phyloP scores from a whole-genome alignment of 23 tunicate genomes.

The Ciona savignyi region DNA sequence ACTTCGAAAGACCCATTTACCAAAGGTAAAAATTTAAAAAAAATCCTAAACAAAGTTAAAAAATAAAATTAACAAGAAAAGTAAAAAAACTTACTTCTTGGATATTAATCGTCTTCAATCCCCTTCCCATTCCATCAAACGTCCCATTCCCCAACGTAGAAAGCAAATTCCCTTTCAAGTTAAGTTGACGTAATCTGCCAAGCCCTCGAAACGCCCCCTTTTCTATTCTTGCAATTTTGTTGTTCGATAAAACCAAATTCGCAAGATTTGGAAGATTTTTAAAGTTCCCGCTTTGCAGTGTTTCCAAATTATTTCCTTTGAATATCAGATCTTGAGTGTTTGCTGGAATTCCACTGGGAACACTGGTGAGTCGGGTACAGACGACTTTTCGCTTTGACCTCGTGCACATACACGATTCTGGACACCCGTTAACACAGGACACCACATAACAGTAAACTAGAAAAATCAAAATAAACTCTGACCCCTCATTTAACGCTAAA shows the following conservation, averaged over 20 bases:
- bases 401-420: constrained; percentile 20
- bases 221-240: constrained; percentile 13
- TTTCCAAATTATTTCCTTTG: constrained; percentile 7
- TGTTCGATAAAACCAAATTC: constrained; percentile 13
- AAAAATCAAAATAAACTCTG: constrained; percentile 2
- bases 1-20: neutral
- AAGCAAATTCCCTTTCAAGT: constrained; percentile 16
- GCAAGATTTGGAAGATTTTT: neutral
- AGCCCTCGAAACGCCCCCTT: constrained; percentile 13
- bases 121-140: constrained; percentile 20
- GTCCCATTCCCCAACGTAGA: constrained; percentile 9
- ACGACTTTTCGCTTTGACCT: constrained; percentile 3
- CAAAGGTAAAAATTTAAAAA: too few species aligned
- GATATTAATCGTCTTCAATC: constrained; percentile 10
- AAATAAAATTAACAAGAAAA: neutral
- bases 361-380: too few species aligned
- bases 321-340: constrained; percentile 14
- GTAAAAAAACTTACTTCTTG: constrained; percentile 17
- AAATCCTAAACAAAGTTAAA: too few species aligned
- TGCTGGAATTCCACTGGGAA: constrained; percentile 5
- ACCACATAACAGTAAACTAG: neutral
- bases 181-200: constrained; percentile 13
- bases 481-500: too few species aligned
- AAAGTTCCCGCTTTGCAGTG: constrained; percentile 5
- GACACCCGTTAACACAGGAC: constrained; percentile 19